Evolutionary conservation across 35 echinoderm and acorn worm genomes (phyloP).

Genomic region (Strongylocentrotus purpuratus): DNA sequence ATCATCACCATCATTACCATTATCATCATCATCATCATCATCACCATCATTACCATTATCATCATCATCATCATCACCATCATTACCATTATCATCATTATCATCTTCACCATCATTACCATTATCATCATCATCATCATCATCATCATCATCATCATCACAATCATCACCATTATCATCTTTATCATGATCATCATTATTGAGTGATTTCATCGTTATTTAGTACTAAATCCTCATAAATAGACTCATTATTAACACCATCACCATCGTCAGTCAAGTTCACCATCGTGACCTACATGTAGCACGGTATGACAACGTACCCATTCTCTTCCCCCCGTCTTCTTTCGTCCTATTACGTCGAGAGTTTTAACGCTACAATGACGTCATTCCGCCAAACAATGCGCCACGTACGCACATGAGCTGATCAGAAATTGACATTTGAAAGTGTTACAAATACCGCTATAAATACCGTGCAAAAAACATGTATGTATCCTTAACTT

Average conservation of each 20-base stretch:
- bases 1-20: constrained; percentile 25
- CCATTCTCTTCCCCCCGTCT: background rate
- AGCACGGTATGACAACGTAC: background rate
- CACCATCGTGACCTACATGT: background rate
- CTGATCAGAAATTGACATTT: background rate
- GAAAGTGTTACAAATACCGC: background rate
- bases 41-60: constrained; percentile 20
- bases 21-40: constrained; percentile 14
- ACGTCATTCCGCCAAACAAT: background rate
- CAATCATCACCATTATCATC: background rate
- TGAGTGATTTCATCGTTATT: background rate
- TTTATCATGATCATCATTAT: constrained; percentile 2
- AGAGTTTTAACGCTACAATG: background rate
- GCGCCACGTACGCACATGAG: background rate
- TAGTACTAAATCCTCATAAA: background rate
- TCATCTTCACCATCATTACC: background rate
- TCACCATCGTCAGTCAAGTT: background rate
- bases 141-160: background rate
- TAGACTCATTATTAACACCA: background rate
- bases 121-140: background rate
- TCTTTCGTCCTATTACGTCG: background rate
- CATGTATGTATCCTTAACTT: too few relatives aligned
- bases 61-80: constrained; percentile 39
- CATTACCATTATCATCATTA: constrained; percentile 22
- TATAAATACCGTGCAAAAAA: background rate